Conservation (phyloP, 2,113 vertebrate species). For the Myrmophylax atrothorax region DNA sequence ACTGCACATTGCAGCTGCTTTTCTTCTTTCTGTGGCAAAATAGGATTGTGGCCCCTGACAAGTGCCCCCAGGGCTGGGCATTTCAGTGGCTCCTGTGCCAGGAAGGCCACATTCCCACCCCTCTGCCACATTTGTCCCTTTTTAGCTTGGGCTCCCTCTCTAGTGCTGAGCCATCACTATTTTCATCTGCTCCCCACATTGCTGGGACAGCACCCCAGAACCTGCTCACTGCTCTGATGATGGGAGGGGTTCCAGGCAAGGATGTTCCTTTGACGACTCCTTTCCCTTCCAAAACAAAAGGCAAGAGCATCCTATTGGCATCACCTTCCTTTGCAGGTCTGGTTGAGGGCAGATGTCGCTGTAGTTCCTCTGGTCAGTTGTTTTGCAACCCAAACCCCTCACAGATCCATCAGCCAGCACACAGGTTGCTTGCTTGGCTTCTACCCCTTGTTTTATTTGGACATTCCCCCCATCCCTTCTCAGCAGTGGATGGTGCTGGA, state of each 20-base stretch:
- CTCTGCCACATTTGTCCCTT: not conserved
- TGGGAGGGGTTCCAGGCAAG: not conserved
- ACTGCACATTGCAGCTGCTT: not conserved
- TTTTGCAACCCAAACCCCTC: not conserved
- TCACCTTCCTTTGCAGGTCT: not conserved
- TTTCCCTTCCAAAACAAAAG: not conserved
- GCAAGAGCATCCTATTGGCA: not conserved
- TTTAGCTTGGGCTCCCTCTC: not conserved
- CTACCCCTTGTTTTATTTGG: not conserved
- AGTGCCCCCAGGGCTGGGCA: not conserved
- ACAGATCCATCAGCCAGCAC: not conserved
- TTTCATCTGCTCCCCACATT: not conserved
- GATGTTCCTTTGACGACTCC: not conserved
- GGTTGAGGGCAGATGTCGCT: not conserved
- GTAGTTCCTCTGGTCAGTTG: not conserved
- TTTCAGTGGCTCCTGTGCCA: not conserved
- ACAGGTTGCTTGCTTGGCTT: not conserved
- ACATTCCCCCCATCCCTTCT: not conserved
- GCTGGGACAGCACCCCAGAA: not conserved
- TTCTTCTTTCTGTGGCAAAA: not conserved
- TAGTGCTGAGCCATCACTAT: not conserved
- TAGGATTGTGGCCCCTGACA: not conserved
- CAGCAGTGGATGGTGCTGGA: not conserved
- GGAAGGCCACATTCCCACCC: fast-evolving
- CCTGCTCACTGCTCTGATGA: not conserved